Conservation (phyloP, 2,888 invertebrate species). For the Clostera curtula region DNA sequence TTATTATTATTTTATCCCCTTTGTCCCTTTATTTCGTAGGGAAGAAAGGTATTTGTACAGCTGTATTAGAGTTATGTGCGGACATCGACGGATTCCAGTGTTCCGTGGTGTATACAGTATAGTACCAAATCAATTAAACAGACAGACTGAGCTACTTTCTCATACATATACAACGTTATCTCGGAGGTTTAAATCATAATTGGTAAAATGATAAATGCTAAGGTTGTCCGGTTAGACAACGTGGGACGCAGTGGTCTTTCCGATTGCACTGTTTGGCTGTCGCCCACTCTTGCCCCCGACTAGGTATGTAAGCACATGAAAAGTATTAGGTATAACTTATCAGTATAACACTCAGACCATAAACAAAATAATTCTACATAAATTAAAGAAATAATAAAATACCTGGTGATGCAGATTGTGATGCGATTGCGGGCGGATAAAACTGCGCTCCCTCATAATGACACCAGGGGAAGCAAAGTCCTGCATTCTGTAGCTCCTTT, state of each 20-base stretch:
- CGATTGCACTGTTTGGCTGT: constrained; percentile 10
- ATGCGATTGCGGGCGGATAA: constrained; percentile 77
- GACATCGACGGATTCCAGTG: no score
- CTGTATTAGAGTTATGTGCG: no score
- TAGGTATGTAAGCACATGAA: constrained; percentile 20
- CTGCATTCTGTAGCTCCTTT: constrained; percentile 70
- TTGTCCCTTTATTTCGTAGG: no score
- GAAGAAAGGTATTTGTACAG: no score
- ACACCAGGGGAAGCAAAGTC: constrained; percentile 74
- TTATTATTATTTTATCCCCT: no score
- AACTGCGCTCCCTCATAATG: constrained; percentile 81
- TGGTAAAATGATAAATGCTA: constrained; percentile 20
- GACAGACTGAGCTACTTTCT: no score
- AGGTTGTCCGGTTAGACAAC: constrained; percentile 15
- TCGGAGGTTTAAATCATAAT: constrained; percentile 2
- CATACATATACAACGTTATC: no score
- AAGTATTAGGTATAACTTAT: constrained; percentile 11
- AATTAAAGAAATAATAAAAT: constrained; percentile 5
- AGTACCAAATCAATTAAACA: no score
- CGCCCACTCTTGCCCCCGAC: constrained; percentile 24
- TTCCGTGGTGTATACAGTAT: no score
- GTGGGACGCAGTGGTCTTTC: constrained; percentile 19
- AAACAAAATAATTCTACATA: no score
- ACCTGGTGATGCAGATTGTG: constrained; percentile 75
- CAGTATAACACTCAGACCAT: no score